phyloP scores from a whole-genome alignment of 2,113 vertebrate species.

The Menidia beryllina region DNA sequence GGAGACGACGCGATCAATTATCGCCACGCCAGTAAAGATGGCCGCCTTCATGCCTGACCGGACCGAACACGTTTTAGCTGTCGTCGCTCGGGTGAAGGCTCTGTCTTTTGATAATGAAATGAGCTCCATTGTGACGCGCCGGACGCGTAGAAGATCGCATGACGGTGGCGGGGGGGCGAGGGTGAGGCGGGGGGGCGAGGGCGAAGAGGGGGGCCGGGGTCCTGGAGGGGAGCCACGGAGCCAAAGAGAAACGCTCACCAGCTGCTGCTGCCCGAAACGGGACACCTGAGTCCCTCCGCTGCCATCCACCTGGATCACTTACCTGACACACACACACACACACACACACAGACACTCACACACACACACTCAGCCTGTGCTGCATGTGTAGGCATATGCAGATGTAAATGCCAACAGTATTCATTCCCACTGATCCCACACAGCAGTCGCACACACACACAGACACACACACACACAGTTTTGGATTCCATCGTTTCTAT shows the following conservation, averaged over 20 bases:
- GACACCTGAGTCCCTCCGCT: slow-evolving; percentile 65
- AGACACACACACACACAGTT: too few relatives aligned
- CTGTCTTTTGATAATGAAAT: slow-evolving; percentile 80
- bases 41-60: slow-evolving; percentile 59
- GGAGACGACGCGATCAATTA: slow-evolving; percentile 69
- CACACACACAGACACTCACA: slow-evolving; percentile 39
- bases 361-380: slow-evolving; percentile 28
- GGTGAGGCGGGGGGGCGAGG: slow-evolving; percentile 34
- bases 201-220: slow-evolving; percentile 45
- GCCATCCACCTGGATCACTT: slow-evolving; percentile 74
- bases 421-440: not conserved
- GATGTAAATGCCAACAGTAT: slow-evolving; percentile 50
- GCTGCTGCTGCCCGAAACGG: slow-evolving; percentile 82
- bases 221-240: slow-evolving; percentile 68
- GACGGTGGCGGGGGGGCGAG: slow-evolving; percentile 62
- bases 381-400: slow-evolving; percentile 18
- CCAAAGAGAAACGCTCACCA: slow-evolving; percentile 73
- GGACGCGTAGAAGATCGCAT: slow-evolving; percentile 70
- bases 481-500: too few relatives aligned
- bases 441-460: not conserved
- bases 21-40: slow-evolving; percentile 40
- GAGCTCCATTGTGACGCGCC: slow-evolving; percentile 66
- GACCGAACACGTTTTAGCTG: slow-evolving; percentile 50
- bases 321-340: slow-evolving; percentile 60
- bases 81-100: slow-evolving; percentile 58